Evolutionary conservation across 2,113 vertebrate species (phyloP).

Genomic region (Toxotes jaculatrix): DNA sequence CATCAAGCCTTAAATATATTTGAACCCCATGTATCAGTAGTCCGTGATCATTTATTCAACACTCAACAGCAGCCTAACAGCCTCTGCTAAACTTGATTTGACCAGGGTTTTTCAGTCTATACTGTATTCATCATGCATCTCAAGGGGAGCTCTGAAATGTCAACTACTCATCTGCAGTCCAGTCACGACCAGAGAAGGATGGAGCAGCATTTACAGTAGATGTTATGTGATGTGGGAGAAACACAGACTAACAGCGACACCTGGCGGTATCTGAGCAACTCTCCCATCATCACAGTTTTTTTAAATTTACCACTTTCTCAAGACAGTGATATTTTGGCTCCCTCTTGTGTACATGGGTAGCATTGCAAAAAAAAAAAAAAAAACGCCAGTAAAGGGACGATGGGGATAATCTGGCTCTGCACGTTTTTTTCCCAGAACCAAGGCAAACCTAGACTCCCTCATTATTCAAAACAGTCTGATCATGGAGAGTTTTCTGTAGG

Average conservation of each 20-base stretch:
- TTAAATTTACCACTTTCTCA: too few species aligned
- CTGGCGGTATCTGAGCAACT: not conserved
- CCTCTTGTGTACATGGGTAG: conserved; percentile 26
- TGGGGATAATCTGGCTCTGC: too few species aligned
- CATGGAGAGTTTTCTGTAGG: too few species aligned
- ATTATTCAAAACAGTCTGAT: too few species aligned
- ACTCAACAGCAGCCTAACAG: not conserved
- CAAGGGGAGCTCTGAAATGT: conserved; percentile 56
- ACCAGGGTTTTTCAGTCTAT: conserved; percentile 2
- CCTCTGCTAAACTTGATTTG: not conserved
- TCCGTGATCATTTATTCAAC: not conserved
- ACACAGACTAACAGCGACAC: conserved; percentile 48
- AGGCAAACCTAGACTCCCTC: too few species aligned
- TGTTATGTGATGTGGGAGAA: not conserved
- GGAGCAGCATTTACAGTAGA: conserved; percentile 49
- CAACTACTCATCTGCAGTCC: conserved; percentile 63
- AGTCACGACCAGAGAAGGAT: conserved; percentile 62
- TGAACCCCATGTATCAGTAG: not conserved
- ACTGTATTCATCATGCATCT: conserved; percentile 35
- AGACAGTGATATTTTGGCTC: not conserved
- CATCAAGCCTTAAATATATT: not conserved
- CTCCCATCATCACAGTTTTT: not conserved
- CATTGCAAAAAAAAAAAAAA: not conserved
- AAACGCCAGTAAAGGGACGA: too few species aligned
- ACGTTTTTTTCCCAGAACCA: too few species aligned